Evolutionary conservation across 2,113 vertebrate species (phyloP).

Genomic region (Platysteira castanea): DNA sequence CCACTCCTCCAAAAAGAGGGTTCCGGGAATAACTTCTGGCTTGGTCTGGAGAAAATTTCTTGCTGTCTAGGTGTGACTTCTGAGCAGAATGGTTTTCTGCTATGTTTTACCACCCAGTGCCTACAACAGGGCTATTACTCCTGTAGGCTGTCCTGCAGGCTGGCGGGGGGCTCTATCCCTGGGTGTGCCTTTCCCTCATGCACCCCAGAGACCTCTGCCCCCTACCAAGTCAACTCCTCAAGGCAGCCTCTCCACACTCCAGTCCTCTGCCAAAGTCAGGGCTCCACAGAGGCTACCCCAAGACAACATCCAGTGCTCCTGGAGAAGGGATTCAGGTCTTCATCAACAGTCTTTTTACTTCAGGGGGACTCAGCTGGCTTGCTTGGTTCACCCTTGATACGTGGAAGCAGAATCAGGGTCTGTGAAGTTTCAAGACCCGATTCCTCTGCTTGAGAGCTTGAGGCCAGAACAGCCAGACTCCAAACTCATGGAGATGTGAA

Average conservation of each 20-base stretch:
- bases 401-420: background rate
- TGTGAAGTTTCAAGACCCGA: background rate
- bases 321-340: background rate
- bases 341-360: background rate
- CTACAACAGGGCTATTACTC: background rate
- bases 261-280: background rate
- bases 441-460: background rate
- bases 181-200: background rate
- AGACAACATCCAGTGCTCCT: background rate
- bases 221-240: background rate
- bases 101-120: background rate
- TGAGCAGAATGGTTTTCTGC: background rate
- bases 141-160: background rate
- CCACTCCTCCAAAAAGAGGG: background rate
- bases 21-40: background rate
- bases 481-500: background rate
- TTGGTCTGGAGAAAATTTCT: background rate
- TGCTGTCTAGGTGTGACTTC: background rate
- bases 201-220: background rate
- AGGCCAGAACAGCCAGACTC: background rate
- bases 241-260: background rate
- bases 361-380: background rate
- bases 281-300: background rate
- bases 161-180: background rate
- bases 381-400: background rate